Evolutionary conservation across 2,888 invertebrate species (phyloP).

Genomic region (Aleiodes testaceus): DNA sequence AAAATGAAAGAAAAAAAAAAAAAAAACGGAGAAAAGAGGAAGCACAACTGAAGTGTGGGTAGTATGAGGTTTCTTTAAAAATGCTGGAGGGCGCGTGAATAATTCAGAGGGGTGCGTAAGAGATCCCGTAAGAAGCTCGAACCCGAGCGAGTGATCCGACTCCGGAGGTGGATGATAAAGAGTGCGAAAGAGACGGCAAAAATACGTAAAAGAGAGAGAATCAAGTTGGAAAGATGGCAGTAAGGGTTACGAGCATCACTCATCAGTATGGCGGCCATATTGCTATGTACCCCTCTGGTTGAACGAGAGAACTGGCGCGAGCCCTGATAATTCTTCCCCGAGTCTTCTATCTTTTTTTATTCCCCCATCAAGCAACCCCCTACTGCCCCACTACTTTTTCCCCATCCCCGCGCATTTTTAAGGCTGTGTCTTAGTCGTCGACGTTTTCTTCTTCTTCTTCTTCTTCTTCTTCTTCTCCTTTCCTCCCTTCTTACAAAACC

Average conservation of each 20-base stretch:
- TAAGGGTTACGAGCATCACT: conserved; percentile 72
- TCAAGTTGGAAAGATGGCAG: conserved; percentile 57
- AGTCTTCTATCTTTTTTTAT: conserved; percentile 44
- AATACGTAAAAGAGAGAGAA: conserved; percentile 35
- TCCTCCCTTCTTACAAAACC: conserved; percentile 58
- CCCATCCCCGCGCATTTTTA: conserved; percentile 11
- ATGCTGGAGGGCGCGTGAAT: conserved; percentile 46
- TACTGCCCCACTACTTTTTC: conserved; percentile 10
- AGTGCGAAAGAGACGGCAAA: conserved; percentile 23
- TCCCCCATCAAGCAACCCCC: conserved; percentile 46
- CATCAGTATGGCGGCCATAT: conserved; percentile 72
- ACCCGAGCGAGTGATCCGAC: conserved; percentile 41
- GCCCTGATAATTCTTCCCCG: conserved; percentile 67
- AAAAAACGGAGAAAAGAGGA: conserved; percentile 12
- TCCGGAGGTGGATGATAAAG: conserved; percentile 15
- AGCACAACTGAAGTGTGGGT: conserved; percentile 32
- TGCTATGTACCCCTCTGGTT: conserved; percentile 60
- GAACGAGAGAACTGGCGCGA: conserved; percentile 56
- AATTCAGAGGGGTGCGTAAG: conserved; percentile 56
- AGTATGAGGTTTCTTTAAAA: conserved; percentile 42
- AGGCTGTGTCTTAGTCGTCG: conserved; percentile 55
- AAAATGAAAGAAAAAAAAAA: conserved; percentile 15
- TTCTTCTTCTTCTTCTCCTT: conserved; percentile 57
- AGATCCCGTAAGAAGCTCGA: conserved; percentile 45
- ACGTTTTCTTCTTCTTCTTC: conserved; percentile 59